Percentiles rank a stretch among this genome's conserved stretches.
These are phyloP conservation scores for Drosophila birchii DNA, from an alignment of 2,888 invertebrate genomes.

Conservation along the genomic window DNA sequence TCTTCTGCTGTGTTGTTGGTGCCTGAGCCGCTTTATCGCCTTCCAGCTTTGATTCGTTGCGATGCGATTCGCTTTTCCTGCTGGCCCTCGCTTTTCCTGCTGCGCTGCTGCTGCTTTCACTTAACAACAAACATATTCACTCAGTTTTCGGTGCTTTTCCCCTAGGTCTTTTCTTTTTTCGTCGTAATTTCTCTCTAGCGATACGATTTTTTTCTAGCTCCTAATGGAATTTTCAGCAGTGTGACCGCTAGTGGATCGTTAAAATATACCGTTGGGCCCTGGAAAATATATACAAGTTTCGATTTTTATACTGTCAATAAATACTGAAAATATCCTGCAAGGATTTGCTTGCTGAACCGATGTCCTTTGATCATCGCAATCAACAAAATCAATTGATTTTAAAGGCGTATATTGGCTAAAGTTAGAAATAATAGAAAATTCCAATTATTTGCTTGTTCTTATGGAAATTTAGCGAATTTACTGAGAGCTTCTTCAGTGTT, in stretches of 20 bases:
- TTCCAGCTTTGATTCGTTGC: constrained; percentile 48
- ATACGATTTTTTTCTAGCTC: constrained; percentile 61
- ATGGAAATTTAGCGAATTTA: background rate
- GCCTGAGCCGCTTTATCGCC: constrained; percentile 65
- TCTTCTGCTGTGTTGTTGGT: constrained; percentile 39
- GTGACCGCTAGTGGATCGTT: constrained; percentile 36
- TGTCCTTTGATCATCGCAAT: background rate
- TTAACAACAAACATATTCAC: constrained; percentile 56
- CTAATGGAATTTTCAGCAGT: constrained; percentile 67
- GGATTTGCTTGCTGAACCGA: background rate
- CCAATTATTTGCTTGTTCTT: background rate
- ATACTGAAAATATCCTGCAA: background rate
- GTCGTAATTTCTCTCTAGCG: constrained; percentile 75
- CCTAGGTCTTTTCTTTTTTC: constrained; percentile 61
- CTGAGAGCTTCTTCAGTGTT: background rate
- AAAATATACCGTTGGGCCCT: constrained; percentile 8
- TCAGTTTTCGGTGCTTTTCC: constrained; percentile 52
- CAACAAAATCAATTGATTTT: background rate
- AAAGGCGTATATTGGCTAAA: background rate
- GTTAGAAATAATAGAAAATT: too few relatives aligned
- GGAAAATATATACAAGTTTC: constrained; percentile 23
- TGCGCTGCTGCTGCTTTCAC: constrained; percentile 50
- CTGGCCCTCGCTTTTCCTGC: constrained; percentile 19
- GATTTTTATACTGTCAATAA: background rate
- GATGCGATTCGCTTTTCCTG: constrained; percentile 23